Conservation (phyloP, 2,113 vertebrate genomes). For the Grammomys surdaster region DNA sequence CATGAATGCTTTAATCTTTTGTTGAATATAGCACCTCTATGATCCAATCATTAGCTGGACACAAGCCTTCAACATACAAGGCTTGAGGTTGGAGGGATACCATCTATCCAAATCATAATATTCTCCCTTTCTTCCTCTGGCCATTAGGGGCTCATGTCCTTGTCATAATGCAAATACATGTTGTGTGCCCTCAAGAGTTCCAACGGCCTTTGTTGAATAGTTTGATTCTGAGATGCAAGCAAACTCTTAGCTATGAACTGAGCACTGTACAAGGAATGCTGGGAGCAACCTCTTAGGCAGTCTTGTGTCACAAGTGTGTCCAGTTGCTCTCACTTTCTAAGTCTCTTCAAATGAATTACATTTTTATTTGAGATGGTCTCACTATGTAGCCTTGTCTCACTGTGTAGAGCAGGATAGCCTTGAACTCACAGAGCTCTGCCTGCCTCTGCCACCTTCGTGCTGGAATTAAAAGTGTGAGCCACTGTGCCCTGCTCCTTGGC, state of each 20-base stretch:
- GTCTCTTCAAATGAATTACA: neutral
- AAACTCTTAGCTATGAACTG: neutral
- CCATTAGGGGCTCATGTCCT: neutral
- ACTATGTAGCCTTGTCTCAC: neutral
- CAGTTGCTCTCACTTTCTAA: neutral
- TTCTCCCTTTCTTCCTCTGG: neutral
- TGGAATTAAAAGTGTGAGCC: neutral
- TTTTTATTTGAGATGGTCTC: neutral
- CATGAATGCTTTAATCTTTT: neutral
- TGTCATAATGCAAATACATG: neutral
- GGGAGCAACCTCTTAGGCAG: neutral
- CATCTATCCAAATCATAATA: neutral
- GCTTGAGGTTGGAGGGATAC: neutral
- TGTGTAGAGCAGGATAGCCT: neutral
- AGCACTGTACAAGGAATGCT: neutral
- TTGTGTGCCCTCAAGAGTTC: neutral
- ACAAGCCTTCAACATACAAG: neutral
- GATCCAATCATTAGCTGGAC: neutral
- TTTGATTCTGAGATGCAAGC: neutral
- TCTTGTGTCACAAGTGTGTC: neutral
- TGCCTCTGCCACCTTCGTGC: too few relatives aligned
- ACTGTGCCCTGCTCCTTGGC: neutral
- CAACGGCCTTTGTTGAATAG: neutral
- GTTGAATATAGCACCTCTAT: neutral
- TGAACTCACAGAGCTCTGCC: neutral